phyloP scores from a whole-genome alignment of 53 echinoderm and acorn worm species.

The Mesocentrotus franciscanus region DNA sequence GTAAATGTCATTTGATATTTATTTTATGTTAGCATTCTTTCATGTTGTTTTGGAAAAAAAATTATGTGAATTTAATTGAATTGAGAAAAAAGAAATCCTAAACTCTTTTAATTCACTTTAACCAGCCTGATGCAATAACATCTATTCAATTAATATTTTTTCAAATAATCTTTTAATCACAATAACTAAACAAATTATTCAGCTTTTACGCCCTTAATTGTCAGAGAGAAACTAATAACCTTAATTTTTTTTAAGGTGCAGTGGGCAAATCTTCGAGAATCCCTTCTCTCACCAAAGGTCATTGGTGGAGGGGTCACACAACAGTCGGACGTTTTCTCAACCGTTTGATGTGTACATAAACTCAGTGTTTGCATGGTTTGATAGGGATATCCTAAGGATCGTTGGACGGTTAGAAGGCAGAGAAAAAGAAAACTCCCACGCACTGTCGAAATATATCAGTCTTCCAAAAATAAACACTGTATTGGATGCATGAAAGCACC shows the following conservation, averaged over 20 bases:
- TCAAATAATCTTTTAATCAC: too few species aligned
- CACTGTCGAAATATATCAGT: neutral
- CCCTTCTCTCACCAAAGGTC: neutral
- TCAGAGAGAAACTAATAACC: neutral
- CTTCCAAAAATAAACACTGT: neutral
- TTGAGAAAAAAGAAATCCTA: too few species aligned
- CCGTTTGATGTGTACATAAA: constrained; percentile 13
- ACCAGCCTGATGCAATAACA: too few species aligned
- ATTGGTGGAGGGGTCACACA: neutral
- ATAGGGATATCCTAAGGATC: neutral
- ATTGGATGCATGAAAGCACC: neutral
- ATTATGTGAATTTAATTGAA: too few species aligned
- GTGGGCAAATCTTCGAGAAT: neutral
- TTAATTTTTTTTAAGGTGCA: neutral
- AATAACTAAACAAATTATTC: too few species aligned
- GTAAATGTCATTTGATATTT: too few species aligned
- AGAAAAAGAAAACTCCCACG: neutral
- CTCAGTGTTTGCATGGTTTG: constrained; percentile 15
- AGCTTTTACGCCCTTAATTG: too few species aligned
- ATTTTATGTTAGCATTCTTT: too few species aligned
- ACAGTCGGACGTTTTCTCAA: neutral
- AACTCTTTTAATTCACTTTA: too few species aligned
- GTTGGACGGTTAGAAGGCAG: neutral
- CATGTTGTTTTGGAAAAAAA: too few species aligned
- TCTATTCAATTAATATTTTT: too few species aligned